Evolutionary conservation across 2,797 vertebrate species (phyloP), one percentile per base, ranked within the genome.

Genomic region (Trematomus bernacchii): DNA sequence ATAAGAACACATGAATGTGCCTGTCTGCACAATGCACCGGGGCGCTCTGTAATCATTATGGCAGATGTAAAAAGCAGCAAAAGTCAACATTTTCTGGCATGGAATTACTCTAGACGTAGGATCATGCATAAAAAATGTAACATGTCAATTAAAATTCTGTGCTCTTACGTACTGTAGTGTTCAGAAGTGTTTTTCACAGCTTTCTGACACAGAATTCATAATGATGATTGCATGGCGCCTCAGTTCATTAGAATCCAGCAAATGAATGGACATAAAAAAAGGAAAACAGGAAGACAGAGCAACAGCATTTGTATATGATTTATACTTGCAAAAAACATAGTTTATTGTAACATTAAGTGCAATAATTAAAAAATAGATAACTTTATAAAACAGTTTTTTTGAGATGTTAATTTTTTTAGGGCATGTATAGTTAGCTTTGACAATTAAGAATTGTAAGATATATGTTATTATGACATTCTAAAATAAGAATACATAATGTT

Each of bases 31-130:
- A n/a, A 71, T 47, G 61, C 76, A 67, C 23, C 1, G 47, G 23
- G 73, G 79, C 82, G 65, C 68, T 63, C 46, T 30, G 19, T 83
- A 86, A 85, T 89, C 82, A 84, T 71, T 59, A 60, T 87, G 87
- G 87, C 85, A 89, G 79, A 83, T 84, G 77, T 77, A 83, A 84
- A 37, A 80, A 80, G 40, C 53, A 61, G 85, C 62, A 68, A 51
- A 80, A 84, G 79, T 86, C 83, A 82, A 76, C 76, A 68, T 57
- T 78, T 69, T 76, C 67, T 78, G 73, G 23, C 66, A 73, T 63
- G 62, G 77, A 73, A 80, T 76, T 64, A 73, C 33, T 61, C 19
- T 8, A 76, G 76, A 84, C 77, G 57, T 33, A 70, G 30, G 66
- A 64, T 64, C 73, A 71, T 74, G 78, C 74, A 37, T 37, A 37